Conservation (phyloP, 2,888 invertebrate species). For the Ctenicera cuprea region DNA sequence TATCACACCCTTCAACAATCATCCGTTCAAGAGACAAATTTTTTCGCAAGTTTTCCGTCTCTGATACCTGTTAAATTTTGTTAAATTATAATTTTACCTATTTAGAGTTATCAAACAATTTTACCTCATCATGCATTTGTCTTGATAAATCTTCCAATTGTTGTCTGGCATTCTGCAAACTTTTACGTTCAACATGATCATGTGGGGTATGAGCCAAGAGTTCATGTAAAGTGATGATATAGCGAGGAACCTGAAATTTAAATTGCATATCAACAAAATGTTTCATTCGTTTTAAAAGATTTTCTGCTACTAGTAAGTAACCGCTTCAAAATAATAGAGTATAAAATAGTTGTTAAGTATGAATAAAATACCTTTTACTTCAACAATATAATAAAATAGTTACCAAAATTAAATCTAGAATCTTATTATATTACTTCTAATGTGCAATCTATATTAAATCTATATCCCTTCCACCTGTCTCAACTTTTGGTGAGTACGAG, state of each 20-base stretch:
- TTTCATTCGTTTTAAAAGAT: not conserved
- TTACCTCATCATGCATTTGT: slow-evolving; percentile 92
- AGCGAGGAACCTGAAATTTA: slow-evolving; percentile 85
- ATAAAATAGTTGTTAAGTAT: too few species aligned
- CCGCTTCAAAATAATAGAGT: too few species aligned
- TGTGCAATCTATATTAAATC: too few species aligned
- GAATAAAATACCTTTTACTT: too few species aligned
- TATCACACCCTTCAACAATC: slow-evolving; percentile 96
- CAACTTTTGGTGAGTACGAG: too few species aligned
- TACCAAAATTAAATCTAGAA: too few species aligned
- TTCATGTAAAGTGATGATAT: slow-evolving; percentile 94
- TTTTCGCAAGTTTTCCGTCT: slow-evolving; percentile 93
- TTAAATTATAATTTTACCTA: slow-evolving; percentile 21
- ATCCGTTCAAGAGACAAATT: slow-evolving; percentile 94
- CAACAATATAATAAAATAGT: too few species aligned
- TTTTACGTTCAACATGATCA: slow-evolving; percentile 94
- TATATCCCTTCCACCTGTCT: too few species aligned
- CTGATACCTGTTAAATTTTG: slow-evolving; percentile 81
- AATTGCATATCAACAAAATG: slow-evolving; percentile 2
- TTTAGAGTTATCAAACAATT: too few species aligned
- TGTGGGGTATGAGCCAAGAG: slow-evolving; percentile 94
- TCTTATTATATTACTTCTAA: too few species aligned
- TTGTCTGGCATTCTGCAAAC: slow-evolving; percentile 89
- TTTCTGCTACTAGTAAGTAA: too few species aligned
- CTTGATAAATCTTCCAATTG: slow-evolving; percentile 90